phyloP scores from a whole-genome alignment of 2,113 vertebrate species.

The Hemicordylus capensis region DNA sequence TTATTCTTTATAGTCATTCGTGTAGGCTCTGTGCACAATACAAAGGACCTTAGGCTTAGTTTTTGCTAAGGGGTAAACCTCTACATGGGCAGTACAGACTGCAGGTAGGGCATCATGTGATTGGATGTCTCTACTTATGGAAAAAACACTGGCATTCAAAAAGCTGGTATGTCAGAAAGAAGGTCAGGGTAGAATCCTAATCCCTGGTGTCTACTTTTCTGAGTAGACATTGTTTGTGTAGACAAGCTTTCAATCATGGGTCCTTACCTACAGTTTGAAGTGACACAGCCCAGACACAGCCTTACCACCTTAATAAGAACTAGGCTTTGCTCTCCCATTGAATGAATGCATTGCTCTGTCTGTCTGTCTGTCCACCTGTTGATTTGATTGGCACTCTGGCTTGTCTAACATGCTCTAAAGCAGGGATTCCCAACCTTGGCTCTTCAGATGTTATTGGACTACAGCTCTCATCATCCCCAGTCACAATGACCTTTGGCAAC shows the following conservation, averaged over 20 bases:
- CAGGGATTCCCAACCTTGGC: no score
- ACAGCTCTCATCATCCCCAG: no score
- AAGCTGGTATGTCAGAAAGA: neutral
- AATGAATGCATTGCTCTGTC: neutral
- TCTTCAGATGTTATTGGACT: no score
- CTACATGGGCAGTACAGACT: neutral
- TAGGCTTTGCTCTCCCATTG: neutral
- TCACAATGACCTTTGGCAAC: no score
- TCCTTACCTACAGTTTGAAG: neutral
- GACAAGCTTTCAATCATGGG: neutral
- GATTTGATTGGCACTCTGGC: neutral
- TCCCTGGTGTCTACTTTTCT: neutral
- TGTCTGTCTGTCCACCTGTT: neutral
- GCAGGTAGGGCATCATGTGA: neutral
- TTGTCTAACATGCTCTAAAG: neutral
- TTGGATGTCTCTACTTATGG: neutral
- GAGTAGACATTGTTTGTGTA: neutral
- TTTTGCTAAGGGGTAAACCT: neutral
- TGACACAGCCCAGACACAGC: neutral
- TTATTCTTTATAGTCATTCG: conserved; percentile 12
- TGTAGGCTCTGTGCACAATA: neutral
- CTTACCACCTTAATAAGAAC: neutral
- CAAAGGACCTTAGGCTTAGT: neutral
- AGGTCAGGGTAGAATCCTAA: neutral
- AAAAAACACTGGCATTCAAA: no score